Percentiles rank a stretch among this genome's conserved stretches.
Evolutionary conservation across 2,888 invertebrate genomes (phyloP).

Genomic region (Mayetiola destructor): DNA sequence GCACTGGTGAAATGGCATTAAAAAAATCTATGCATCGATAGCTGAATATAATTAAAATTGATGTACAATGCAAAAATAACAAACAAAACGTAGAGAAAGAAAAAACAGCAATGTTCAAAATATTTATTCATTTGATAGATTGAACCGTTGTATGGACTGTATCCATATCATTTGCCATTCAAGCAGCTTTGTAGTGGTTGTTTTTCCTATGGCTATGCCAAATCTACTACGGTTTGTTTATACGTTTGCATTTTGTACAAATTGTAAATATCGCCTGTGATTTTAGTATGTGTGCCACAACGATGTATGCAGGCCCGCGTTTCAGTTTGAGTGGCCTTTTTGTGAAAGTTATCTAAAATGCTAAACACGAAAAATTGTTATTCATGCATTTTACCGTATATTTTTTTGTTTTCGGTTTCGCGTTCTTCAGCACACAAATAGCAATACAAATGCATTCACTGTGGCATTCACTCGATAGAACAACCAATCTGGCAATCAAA

Average conservation of each 20-base stretch:
- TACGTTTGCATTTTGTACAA: neutral
- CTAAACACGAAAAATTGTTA: slow-evolving; percentile 1
- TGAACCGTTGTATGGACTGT: neutral
- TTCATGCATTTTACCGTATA: neutral
- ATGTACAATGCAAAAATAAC: slow-evolving; percentile 1
- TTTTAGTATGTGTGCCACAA: neutral
- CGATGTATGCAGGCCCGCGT: neutral
- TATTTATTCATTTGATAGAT: neutral
- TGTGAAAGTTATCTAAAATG: slow-evolving; percentile 13
- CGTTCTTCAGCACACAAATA: neutral
- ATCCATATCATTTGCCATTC: neutral
- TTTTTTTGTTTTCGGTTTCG: neutral
- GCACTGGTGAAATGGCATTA: slow-evolving; percentile 5
- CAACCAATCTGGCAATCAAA: neutral
- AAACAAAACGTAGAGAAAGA: neutral
- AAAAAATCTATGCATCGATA: no score
- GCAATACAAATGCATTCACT: neutral
- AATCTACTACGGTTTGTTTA: neutral
- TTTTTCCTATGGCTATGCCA: neutral
- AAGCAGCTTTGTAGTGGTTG: neutral
- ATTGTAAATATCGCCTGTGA: neutral
- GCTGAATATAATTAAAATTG: neutral
- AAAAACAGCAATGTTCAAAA: neutral
- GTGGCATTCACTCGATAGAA: neutral
- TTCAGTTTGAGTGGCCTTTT: neutral